A percentile compares a stretch with the other conserved stretches of the same genome.
These are phyloP conservation scores for Ovis aries DNA, from an alignment of 2,113 vertebrate genomes.

Conservation along the genomic window DNA sequence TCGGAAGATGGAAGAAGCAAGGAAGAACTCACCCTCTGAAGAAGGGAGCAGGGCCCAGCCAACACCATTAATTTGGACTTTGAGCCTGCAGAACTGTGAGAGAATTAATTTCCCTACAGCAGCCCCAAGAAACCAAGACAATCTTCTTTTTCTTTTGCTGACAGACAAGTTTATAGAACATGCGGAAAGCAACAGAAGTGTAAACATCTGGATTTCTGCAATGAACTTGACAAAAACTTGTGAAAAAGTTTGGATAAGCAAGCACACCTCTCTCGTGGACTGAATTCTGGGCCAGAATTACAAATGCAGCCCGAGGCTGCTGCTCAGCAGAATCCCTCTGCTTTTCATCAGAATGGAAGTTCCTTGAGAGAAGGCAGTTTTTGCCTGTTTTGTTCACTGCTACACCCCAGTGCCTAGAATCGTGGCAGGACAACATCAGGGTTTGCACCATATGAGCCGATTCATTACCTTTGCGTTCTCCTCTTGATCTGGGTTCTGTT, in stretches of 20 bases:
- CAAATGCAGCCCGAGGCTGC: neutral
- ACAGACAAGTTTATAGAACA: neutral
- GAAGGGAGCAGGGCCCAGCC: neutral
- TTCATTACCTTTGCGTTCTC: slow-evolving; percentile 56
- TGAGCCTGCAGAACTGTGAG: neutral
- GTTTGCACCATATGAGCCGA: neutral
- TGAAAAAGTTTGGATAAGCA: neutral
- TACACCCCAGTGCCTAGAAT: neutral
- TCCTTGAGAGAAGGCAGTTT: neutral
- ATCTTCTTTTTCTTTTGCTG: neutral
- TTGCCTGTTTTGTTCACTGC: neutral
- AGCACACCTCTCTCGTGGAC: neutral
- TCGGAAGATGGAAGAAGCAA: neutral
- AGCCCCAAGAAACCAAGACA: neutral
- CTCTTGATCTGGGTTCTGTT: neutral
- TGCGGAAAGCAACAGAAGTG: neutral
- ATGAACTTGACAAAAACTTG: neutral
- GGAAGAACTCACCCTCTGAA: neutral
- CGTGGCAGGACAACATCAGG: neutral
- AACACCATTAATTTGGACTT: neutral
- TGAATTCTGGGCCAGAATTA: neutral
- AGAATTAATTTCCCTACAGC: neutral
- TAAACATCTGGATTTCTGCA: neutral
- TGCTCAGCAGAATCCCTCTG: neutral
- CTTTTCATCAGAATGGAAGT: neutral